Percentiles rank a stretch among this genome's conserved stretches.
These are phyloP conservation scores for Coleophora flavipennella DNA, from an alignment of 2,888 invertebrate genomes.

Conservation along the genomic window DNA sequence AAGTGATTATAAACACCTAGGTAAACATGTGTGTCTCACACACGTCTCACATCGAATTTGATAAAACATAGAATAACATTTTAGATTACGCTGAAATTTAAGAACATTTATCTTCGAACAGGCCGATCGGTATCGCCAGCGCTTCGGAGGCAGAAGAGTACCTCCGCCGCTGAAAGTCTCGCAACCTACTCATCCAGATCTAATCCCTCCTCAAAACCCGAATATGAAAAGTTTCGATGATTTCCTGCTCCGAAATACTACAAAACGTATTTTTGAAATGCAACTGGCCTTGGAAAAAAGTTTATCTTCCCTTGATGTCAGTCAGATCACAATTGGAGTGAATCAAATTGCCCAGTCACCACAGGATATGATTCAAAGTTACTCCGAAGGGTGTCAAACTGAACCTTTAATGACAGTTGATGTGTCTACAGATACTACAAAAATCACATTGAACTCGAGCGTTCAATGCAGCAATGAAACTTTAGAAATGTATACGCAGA, in stretches of 20 bases:
- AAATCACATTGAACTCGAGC: constrained; percentile 49
- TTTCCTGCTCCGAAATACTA: constrained; percentile 39
- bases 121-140: constrained; percentile 64
- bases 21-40: too few relatives aligned
- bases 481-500: constrained; percentile 55
- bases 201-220: constrained; percentile 27
- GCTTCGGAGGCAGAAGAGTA: constrained; percentile 52
- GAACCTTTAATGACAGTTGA: constrained; percentile 52
- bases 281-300: constrained; percentile 55
- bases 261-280: constrained; percentile 56
- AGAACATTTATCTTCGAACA: constrained; percentile 51
- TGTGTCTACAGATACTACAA: constrained; percentile 48
- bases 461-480: constrained; percentile 44
- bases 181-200: constrained; percentile 43
- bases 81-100: too few relatives aligned
- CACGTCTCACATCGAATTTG: too few relatives aligned
- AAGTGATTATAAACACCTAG: too few relatives aligned
- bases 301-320: constrained; percentile 46
- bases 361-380: constrained; percentile 42
- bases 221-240: constrained; percentile 27
- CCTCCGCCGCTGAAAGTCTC: constrained; percentile 39
- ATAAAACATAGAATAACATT: too few relatives aligned
- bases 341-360: constrained; percentile 53
- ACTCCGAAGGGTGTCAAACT: constrained; percentile 60
- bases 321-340: constrained; percentile 46